phyloP scores from a whole-genome alignment of 2,888 invertebrate genomes.

The Plebejus anna region DNA sequence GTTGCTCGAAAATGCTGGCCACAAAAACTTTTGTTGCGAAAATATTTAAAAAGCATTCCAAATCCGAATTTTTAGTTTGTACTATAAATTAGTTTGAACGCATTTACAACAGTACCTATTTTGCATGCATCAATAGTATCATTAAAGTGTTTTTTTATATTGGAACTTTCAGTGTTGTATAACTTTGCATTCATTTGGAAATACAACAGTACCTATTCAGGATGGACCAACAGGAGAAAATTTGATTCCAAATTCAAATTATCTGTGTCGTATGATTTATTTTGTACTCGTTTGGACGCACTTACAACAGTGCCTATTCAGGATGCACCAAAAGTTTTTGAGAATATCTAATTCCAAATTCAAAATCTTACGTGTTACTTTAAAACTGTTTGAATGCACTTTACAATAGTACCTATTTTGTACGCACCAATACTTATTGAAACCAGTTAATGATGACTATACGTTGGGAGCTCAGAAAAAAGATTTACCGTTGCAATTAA shows the following conservation, averaged over 20 bases:
- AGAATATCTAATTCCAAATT: too few species aligned
- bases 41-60: not conserved
- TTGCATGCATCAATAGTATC: not conserved
- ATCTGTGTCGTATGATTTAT: not conserved
- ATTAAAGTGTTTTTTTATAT: not conserved
- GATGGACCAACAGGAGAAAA: not conserved
- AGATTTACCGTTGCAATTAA: constrained; percentile 24
- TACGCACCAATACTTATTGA: not conserved
- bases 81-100: not conserved
- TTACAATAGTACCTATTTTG: too few species aligned
- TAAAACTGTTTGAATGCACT: too few species aligned
- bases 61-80: not conserved
- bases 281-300: too few species aligned
- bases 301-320: too few species aligned
- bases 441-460: not conserved
- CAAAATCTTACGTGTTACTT: too few species aligned
- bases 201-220: too few species aligned
- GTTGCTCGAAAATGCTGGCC: constrained; percentile 1
- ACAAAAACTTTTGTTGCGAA: not conserved
- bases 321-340: too few species aligned
- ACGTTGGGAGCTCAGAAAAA: constrained; percentile 6
- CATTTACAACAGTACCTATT: not conserved
- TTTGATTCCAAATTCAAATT: not conserved
- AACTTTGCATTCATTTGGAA: too few species aligned
- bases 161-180: too few species aligned